phyloP scores from a whole-genome alignment of 2,113 vertebrate species.

The Recurvirostra avosetta region DNA sequence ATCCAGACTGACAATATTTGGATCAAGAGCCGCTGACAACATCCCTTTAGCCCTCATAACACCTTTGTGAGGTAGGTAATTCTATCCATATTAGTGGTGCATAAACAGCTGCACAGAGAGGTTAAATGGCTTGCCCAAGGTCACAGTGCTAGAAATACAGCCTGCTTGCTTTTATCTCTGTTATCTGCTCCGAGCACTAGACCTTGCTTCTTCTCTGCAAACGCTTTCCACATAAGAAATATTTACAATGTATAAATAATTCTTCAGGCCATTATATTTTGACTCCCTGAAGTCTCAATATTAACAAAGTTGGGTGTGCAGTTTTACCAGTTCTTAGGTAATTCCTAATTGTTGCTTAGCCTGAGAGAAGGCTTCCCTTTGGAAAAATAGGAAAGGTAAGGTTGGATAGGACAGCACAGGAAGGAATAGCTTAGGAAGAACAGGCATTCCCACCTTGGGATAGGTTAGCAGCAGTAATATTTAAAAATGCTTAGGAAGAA shows the following conservation, averaged over 20 bases:
- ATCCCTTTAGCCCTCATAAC: not conserved
- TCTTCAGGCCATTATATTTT: not conserved
- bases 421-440: not conserved
- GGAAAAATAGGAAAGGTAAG: not conserved
- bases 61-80: slow-evolving; percentile 51
- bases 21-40: not conserved
- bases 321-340: not conserved
- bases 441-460: not conserved
- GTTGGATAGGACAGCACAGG: not conserved
- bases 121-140: slow-evolving; percentile 61
- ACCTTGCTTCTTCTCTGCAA: not conserved
- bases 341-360: not conserved
- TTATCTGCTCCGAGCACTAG: not conserved
- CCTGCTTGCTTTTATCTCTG: not conserved
- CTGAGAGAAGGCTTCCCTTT: not conserved
- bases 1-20: not conserved
- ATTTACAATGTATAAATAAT: not conserved
- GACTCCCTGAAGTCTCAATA: not conserved
- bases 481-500: slow-evolving; percentile 24
- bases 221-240: not conserved
- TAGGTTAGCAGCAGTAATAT: not conserved
- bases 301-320: not conserved
- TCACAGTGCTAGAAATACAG: slow-evolving; percentile 21
- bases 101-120: slow-evolving; percentile 32
- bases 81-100: not conserved